phyloP scores from a whole-genome alignment of 2,888 invertebrate genomes.

The Noctuana brunneofusca region DNA sequence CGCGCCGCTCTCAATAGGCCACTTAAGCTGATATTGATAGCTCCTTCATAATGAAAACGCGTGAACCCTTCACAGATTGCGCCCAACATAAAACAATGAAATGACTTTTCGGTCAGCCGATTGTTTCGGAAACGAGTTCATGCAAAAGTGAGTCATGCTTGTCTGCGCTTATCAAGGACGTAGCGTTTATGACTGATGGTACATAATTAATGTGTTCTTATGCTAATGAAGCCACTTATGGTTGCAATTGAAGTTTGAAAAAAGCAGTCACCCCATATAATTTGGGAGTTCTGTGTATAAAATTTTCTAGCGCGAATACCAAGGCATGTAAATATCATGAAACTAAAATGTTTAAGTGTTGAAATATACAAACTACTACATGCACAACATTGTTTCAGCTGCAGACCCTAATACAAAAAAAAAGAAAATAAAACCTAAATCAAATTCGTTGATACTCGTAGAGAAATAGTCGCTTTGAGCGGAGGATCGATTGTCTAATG shows the following conservation, averaged over 20 bases:
- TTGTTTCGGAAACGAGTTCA: conserved; percentile 35
- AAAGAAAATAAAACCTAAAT: neutral
- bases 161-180: conserved; percentile 40
- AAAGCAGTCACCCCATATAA: neutral
- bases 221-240: neutral
- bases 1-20: conserved; percentile 46
- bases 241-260: neutral
- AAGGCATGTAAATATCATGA: no score
- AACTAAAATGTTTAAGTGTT: no score
- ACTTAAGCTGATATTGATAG: conserved; percentile 51
- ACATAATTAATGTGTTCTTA: conserved; percentile 38
- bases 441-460: conserved; percentile 7
- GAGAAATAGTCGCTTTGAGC: conserved; percentile 39
- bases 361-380: neutral
- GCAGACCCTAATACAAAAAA: neutral
- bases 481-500: conserved; percentile 77
- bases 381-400: neutral
- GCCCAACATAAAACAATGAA: conserved; percentile 27
- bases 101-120: conserved; percentile 35
- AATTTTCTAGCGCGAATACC: no score
- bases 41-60: conserved; percentile 39
- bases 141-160: conserved; percentile 37
- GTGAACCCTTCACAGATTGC: conserved; percentile 33
- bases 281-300: neutral
- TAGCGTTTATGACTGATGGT: conserved; percentile 40